Conservation (phyloP, 2,888 invertebrate genomes). For the Acanthosepion pharaonis region DNA sequence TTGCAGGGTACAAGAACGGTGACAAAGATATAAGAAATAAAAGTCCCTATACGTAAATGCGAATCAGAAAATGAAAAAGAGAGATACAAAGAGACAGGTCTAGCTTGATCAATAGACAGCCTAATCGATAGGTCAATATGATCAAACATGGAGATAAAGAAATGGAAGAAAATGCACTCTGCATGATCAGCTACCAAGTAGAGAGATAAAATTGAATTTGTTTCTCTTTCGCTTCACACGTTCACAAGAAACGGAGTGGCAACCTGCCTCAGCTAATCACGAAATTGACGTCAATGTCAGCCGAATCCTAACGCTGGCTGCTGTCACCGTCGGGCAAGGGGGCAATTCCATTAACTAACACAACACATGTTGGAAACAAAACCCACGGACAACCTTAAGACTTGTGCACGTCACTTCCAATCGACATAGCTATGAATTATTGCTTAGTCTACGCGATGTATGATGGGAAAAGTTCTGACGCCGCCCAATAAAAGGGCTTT, state of each 20-base stretch:
- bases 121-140: no score
- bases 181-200: neutral
- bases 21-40: no score
- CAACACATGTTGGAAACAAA: conserved; percentile 20
- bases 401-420: neutral
- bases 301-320: neutral
- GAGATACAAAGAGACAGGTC: neutral
- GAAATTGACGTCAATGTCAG: neutral
- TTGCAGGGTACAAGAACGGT: no score
- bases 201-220: neutral
- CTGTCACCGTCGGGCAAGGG: neutral
- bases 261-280: conserved; percentile 1
- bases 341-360: neutral
- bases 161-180: neutral
- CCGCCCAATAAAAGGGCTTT: no score
- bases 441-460: neutral
- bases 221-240: neutral
- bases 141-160: no score
- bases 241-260: neutral
- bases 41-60: no score
- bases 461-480: neutral
- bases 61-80: no score
- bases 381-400: conserved; percentile 17
- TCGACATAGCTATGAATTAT: neutral
- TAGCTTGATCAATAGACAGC: neutral